Base-by-base conservation (phyloP, 2,888 invertebrate species). In the Lithophane semibrunnea region DNA sequence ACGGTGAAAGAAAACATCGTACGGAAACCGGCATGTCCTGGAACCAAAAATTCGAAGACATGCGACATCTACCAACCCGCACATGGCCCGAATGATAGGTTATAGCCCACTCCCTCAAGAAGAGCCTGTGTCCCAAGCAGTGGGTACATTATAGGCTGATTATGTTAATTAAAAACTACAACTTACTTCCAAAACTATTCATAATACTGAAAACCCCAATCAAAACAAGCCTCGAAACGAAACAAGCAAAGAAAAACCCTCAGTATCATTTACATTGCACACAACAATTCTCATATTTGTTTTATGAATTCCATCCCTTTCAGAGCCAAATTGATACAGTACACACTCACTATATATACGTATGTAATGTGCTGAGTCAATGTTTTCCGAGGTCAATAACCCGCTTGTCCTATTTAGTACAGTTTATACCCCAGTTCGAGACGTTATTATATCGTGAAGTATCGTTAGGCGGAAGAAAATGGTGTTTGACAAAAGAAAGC, bases 261-360 rank as follows among this genome's bases (percentile, higher is more conserved):
- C 5, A 18, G 8, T 18, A 44, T 61, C 44, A 60, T 63, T 4
- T 24, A 58, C 52, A 73, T 52, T 7, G 42, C 21, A 24, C 37
- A 65, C 9, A 78, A 37, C 52, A 71, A 56, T 64, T 44, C 47
- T 56, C 69, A 66, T 84, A 61, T 80, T 69, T 83, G 21, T 80
- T 84, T 49, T 71, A 82, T 79, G 77, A 86, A 80, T 84, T 82
- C 66, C 72, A 74, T 72, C 80, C 82, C 79, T 74, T 76, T 72
- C 42, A n/a, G 78, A 81, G 65, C 82, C 75, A 80, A 88, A 88
- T 88, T 82, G 84, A 84, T 84, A 81, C 84, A 73, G 65, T 64
- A 73, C 63, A 54, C 58, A 73, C 37, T 18, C 44, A 65, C 18
- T 67, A 24, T 37, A 12, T 37, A 56, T 63, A 56, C 64, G 49